Conservation (phyloP, 2,797 vertebrate species). For the Pipistrellus pipistrellus region DNA sequence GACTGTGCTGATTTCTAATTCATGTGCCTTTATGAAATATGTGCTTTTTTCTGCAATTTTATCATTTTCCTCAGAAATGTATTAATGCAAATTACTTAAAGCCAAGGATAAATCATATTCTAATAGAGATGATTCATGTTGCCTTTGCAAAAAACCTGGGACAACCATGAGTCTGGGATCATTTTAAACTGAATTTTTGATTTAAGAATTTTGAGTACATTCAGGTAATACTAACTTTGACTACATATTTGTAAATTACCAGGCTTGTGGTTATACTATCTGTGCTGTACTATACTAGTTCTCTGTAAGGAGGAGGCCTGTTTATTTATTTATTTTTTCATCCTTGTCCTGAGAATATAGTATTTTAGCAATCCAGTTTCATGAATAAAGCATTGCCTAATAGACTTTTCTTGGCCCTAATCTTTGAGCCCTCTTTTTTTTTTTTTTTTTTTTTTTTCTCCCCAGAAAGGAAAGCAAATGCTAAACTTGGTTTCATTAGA, state of each 20-base stretch:
- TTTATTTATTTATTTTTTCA: not conserved
- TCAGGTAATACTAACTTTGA: not conserved
- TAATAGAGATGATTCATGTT: not conserved
- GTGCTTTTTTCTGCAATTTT: not conserved
- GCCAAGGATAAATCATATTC: not conserved
- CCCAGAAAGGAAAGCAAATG: constrained; percentile 19
- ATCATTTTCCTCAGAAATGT: not conserved
- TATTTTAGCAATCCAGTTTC: not conserved
- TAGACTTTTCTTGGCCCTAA: not conserved
- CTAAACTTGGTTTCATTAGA: not conserved
- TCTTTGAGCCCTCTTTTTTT: not conserved
- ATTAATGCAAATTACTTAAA: not conserved
- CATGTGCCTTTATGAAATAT: not conserved
- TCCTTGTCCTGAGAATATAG: not conserved
- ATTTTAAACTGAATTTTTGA: not conserved
- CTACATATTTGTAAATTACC: not conserved
- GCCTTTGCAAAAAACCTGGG: not conserved
- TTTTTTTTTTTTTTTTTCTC: not conserved
- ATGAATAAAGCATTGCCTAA: not conserved
- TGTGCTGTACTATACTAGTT: not conserved
- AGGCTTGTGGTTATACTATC: not conserved
- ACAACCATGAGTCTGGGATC: not conserved
- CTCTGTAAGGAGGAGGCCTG: not conserved
- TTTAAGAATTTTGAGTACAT: not conserved
- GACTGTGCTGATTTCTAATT: constrained; percentile 23